These are phyloP conservation scores for Drosophila melanica DNA, from an alignment of 1,140 invertebrate genomes.

Conservation along the genomic window DNA sequence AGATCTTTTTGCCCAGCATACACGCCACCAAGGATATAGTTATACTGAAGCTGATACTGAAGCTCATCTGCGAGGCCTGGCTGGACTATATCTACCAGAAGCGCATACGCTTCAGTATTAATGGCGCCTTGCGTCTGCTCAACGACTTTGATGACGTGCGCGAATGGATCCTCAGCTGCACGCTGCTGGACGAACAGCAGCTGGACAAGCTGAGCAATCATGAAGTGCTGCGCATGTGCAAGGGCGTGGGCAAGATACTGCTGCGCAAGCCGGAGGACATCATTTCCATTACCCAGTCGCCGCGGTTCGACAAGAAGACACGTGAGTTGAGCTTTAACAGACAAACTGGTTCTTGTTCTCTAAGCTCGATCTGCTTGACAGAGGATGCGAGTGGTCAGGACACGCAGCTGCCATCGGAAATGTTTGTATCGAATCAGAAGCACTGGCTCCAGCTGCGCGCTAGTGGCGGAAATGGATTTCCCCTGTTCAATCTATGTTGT, in stretches of 20 bases:
- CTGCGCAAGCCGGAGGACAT: conserved; percentile 90
- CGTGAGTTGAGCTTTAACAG: conserved; percentile 44
- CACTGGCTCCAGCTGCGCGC: conserved; percentile 92
- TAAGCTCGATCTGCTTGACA: conserved; percentile 17
- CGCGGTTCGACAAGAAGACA: conserved; percentile 73
- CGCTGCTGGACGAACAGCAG: conserved; percentile 85
- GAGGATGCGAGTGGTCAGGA: conserved; percentile 73
- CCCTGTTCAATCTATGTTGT: conserved; percentile 74
- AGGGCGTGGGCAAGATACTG: conserved; percentile 90
- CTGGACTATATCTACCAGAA: conserved; percentile 92
- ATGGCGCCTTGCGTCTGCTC: conserved; percentile 87
- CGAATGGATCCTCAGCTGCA: conserved; percentile 88
- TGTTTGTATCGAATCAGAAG: conserved; percentile 95
- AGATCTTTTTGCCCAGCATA: conserved; percentile 89
- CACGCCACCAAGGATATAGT: conserved; percentile 89
- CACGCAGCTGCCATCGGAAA: conserved; percentile 91
- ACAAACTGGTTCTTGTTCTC: neutral
- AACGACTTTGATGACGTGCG: conserved; percentile 90
- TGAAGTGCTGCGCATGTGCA: conserved; percentile 90
- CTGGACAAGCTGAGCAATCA: conserved; percentile 88
- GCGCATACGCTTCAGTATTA: conserved; percentile 88
- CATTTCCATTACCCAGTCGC: conserved; percentile 80
- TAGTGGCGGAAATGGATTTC: conserved; percentile 66
- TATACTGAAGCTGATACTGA: conserved; percentile 90
- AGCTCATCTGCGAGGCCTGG: conserved; percentile 93